Evolutionary conservation across 2,888 invertebrate species (phyloP), one percentile per base, ranked within the genome.

Genomic region (Mechanitis mazaeus): DNA sequence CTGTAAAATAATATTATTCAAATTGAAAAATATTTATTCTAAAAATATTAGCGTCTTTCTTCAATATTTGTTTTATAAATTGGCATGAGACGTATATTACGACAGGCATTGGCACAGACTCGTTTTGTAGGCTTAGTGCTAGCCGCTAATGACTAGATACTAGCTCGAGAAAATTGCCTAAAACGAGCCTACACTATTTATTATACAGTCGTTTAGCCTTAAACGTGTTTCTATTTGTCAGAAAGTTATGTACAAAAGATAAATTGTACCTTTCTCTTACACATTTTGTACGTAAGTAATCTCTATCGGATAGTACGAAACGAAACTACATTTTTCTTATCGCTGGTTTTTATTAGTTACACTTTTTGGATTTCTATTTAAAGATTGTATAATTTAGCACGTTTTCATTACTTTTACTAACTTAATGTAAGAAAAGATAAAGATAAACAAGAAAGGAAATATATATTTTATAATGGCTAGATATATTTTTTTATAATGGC

Each of bases 201-300:
- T 60, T 63, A 50, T 63, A 60, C 35, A 54, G 58, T n/a, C 60
- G 53, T 60, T 63, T 63, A 63, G 63, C 60, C 57, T 63, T 63
- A 63, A 63, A 60, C 57, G 57, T 54, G 47, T 50, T 47, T 56
- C 59, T 56, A 60, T 63, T 60, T 63, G 63, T 63, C 63, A 63
- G 60, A 61, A 61, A 57, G 61, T 42, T 59, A 46, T 47, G 64
- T 57, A 63, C 61, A 56, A 65, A 65, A 69, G 64, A 68, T 64
- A 58, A 60, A 46, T 38, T 60, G 50, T 56, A 50, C 61, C 57
- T 56, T 65, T 66, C 60, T 63, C 58, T 62, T 59, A 31, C 12
- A 20, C 12, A 46, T 46, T 20, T 12, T 4, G 20, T 20, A n/a
- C 20, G 12, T 11, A 20, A 3, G 28, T 50, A 50, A 50, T 50